Conservation (phyloP, 2,888 invertebrate genomes). For the Agrochola lychnidis region DNA sequence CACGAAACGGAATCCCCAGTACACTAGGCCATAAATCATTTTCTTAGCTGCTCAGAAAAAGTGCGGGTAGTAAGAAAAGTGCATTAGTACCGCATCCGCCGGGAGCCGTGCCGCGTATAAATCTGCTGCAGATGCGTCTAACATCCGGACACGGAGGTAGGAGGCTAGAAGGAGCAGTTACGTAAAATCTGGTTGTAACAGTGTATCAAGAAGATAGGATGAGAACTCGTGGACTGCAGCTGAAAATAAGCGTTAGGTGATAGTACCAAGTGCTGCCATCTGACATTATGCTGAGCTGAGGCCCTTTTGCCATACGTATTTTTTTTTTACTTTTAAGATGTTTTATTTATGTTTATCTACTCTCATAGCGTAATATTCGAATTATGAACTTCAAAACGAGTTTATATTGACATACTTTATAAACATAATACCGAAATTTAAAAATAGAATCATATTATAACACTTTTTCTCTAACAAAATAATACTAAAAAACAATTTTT, state of each 20-base stretch:
- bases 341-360: not conserved
- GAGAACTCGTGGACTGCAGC: not conserved
- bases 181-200: not conserved
- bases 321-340: not conserved
- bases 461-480: too few relatives aligned
- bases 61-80: slow-evolving; percentile 62
- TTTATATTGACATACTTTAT: too few relatives aligned
- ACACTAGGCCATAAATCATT: slow-evolving; percentile 54
- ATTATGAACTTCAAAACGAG: too few relatives aligned
- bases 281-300: not conserved
- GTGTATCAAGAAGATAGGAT: not conserved
- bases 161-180: slow-evolving; percentile 41
- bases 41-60: slow-evolving; percentile 61
- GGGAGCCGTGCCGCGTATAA: slow-evolving; percentile 62
- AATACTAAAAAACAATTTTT: too few relatives aligned
- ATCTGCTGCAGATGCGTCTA: slow-evolving; percentile 72
- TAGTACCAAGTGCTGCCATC: not conserved
- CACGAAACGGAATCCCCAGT: slow-evolving; percentile 28
- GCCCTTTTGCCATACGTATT: not conserved
- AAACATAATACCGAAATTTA: too few relatives aligned
- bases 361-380: too few relatives aligned
- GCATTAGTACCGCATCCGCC: slow-evolving; percentile 66
- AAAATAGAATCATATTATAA: too few relatives aligned
- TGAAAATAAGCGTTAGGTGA: not conserved
- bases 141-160: slow-evolving; percentile 44